phyloP scores from a whole-genome alignment of 2,797 vertebrate genomes.

The Pterois miles region DNA sequence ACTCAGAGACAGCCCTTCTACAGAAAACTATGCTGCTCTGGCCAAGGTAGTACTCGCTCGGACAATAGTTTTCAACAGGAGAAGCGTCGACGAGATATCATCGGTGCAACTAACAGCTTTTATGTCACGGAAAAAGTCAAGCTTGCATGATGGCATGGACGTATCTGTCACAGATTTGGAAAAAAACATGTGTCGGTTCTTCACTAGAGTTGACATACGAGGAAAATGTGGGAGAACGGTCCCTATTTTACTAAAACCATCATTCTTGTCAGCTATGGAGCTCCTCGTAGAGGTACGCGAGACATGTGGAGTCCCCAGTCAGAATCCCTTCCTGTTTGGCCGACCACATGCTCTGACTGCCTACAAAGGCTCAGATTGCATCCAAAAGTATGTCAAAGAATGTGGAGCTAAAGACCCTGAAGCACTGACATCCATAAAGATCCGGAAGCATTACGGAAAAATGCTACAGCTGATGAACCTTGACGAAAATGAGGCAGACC shows the following conservation, averaged over 20 bases:
- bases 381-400: slow-evolving; percentile 37
- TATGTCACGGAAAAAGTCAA: slow-evolving; percentile 25
- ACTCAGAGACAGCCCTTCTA: slow-evolving; percentile 21
- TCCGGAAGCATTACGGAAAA: slow-evolving; percentile 45
- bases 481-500: slow-evolving; percentile 51
- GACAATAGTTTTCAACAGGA: slow-evolving; percentile 60
- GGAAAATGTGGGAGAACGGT: slow-evolving; percentile 57
- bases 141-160: slow-evolving; percentile 15
- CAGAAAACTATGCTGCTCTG: slow-evolving; percentile 52
- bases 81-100: slow-evolving; percentile 31
- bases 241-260: slow-evolving; percentile 62
- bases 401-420: slow-evolving; percentile 51
- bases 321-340: slow-evolving; percentile 61
- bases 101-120: slow-evolving; percentile 29
- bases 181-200: slow-evolving; percentile 52
- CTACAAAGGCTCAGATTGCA: slow-evolving; percentile 33
- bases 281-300: slow-evolving; percentile 36
- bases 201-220: slow-evolving; percentile 55
- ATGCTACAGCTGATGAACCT: slow-evolving; percentile 65
- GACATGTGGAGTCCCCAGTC: slow-evolving; percentile 41
- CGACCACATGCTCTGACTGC: slow-evolving; percentile 3
- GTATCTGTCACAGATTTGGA: slow-evolving; percentile 49
- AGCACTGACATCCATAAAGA: slow-evolving; percentile 20
- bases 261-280: slow-evolving; percentile 53
- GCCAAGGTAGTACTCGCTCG: slow-evolving; percentile 39